These are phyloP conservation scores for Falco berigora DNA, from an alignment of 2,797 vertebrate genomes.

Conservation along the genomic window DNA sequence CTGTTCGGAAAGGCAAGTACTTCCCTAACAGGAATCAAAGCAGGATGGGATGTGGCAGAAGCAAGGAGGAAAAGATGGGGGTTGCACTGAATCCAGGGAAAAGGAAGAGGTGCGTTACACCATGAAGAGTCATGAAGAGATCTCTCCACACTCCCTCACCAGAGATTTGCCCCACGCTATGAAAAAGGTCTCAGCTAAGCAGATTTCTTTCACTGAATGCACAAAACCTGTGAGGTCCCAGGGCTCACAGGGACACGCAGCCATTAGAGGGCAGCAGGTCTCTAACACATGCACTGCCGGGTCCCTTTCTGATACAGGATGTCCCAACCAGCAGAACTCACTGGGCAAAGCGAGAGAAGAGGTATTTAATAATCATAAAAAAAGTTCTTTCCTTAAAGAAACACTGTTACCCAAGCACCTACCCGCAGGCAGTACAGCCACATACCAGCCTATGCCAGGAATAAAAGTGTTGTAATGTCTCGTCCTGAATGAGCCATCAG, in stretches of 20 bases:
- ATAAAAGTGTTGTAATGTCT: slow-evolving; percentile 38
- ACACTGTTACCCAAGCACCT: not conserved
- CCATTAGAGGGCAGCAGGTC: slow-evolving; percentile 74
- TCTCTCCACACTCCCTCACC: not conserved
- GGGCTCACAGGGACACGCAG: not conserved
- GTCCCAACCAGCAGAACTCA: not conserved
- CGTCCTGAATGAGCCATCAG: slow-evolving; percentile 5
- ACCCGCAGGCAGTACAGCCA: not conserved
- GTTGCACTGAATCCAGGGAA: not conserved
- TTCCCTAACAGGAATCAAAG: not conserved
- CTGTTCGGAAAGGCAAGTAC: not conserved
- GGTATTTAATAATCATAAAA: not conserved
- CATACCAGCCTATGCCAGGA: slow-evolving; percentile 4
- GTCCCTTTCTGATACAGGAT: not conserved
- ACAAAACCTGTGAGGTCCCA: not conserved
- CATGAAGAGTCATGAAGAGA: not conserved
- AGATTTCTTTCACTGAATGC: not conserved
- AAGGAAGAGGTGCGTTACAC: not conserved
- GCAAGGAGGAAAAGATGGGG: not conserved
- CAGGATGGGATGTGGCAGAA: not conserved
- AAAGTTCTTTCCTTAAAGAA: not conserved
- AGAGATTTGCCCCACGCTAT: not conserved
- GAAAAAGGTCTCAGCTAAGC: not conserved
- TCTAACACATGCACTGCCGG: not conserved
- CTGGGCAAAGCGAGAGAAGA: not conserved